Evolutionary conservation across 2,797 vertebrate genomes (phyloP), one percentile per base, ranked within the genome.

Genomic region (Alcedo atthis): DNA sequence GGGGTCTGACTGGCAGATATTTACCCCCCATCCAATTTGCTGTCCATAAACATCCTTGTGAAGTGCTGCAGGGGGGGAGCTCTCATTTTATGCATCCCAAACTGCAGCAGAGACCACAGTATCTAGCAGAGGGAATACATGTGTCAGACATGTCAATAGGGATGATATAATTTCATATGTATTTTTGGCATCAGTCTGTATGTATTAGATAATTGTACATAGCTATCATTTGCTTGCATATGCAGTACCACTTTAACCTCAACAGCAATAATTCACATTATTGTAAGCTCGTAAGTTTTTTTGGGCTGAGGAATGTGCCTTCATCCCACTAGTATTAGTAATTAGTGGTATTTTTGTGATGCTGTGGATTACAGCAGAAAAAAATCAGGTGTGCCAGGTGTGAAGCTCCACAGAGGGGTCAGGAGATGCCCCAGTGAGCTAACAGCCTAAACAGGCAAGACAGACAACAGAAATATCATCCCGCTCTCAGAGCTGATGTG

Each of bases 381-480:
- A 30, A 30, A 6, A 33, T 33, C 70, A 74, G 86, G 86, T 94
- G 81, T 83, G 82, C 87, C 83, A 86, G 86, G 92, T 90, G 73
- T 59, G 67, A 15, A 18, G 77, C 42, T 81, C 85, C 80, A 21
- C 66, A 61, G 74, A 37, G 0, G 2, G 90, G 81, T 66, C 94
- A 62, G 85, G 55, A 15, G 7, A 69, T 17, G 81, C 90, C 71
- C 88, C 73, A 33, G 51, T 15, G 91, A 94, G 71, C 76, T 43
- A 54, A 87, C 80, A 85, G 80, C 82, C 85, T 89, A n/a, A 94
- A 55, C 18, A 32, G 87, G 92, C 76, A 6, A 92, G 95, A 93
- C 92, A 87, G 63, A 81, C 79, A 95, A 73, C 94, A 95, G 95
- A 93, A 84, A 85, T 90, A 93, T 92, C 92, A 94, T 92, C 87